Conservation (phyloP, 2,113 vertebrate genomes). For the Synchiropus splendidus region DNA sequence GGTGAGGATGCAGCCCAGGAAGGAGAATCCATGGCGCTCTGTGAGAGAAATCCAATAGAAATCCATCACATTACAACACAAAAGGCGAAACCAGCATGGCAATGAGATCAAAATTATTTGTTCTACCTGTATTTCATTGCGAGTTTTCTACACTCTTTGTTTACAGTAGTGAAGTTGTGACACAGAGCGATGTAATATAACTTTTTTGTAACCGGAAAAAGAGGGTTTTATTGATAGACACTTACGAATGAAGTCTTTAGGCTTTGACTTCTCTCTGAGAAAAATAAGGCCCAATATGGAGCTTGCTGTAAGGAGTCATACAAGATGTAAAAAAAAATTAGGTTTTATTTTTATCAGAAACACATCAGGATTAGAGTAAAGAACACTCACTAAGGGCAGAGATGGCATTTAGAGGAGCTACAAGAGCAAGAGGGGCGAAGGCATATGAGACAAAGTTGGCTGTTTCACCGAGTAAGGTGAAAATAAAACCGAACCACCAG, state of each 20-base stretch:
- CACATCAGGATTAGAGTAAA: not conserved
- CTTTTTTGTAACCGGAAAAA: no score
- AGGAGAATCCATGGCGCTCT: conserved; percentile 82
- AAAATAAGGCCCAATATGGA: conserved; percentile 93
- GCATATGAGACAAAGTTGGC: conserved; percentile 87
- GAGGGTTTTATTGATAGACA: no score
- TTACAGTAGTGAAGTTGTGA: no score
- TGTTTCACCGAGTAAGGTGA: conserved; percentile 80
- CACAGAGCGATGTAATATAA: no score
- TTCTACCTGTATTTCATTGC: no score
- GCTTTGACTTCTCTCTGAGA: conserved; percentile 87
- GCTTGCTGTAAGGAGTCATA: conserved; percentile 70
- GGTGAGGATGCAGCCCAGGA: conserved; percentile 80
- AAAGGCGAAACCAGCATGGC: no score
- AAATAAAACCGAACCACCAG: conserved; percentile 85
- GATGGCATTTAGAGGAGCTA: conserved; percentile 84
- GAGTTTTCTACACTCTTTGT: no score
- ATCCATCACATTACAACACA: no score
- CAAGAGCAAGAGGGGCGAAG: conserved; percentile 83
- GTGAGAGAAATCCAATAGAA: conserved; percentile 21
- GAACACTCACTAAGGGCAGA: conserved; percentile 77
- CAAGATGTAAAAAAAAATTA: not conserved
- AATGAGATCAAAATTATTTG: no score
- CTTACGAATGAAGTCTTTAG: conserved; percentile 90
- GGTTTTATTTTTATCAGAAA: not conserved